phyloP scores from a whole-genome alignment of 2,888 invertebrate genomes.

The Eupithecia centaureata region DNA sequence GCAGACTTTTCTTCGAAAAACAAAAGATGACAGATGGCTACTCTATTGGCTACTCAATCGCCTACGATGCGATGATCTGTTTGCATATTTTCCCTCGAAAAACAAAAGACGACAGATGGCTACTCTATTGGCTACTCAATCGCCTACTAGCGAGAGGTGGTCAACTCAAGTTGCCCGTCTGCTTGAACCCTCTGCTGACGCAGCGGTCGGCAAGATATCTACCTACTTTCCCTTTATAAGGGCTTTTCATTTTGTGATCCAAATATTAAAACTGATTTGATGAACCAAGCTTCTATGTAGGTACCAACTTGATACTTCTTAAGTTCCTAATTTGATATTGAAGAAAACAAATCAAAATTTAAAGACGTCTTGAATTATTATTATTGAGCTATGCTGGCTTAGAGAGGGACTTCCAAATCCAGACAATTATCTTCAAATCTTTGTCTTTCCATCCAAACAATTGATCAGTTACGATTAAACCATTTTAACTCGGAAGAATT shows the following conservation, averaged over 20 bases:
- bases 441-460: background rate
- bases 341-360: background rate
- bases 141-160: background rate
- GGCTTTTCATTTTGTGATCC: constrained; percentile 34
- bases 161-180: background rate
- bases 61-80: too few species aligned
- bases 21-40: too few species aligned
- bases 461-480: constrained; percentile 7
- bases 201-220: constrained; percentile 17
- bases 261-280: constrained; percentile 29
- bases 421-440: background rate
- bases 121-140: background rate
- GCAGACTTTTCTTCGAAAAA: too few species aligned
- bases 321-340: background rate
- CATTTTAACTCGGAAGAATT: constrained; percentile 1
- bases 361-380: background rate
- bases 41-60: background rate
- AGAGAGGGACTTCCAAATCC: background rate
- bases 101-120: too few species aligned
- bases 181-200: constrained; percentile 6
- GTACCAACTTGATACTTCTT: background rate
- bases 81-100: too few species aligned
- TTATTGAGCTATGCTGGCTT: background rate
- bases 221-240: constrained; percentile 26
- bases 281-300: background rate